phyloP scores from a whole-genome alignment of 2,797 vertebrate species.

The Lepidocolaptes lacrymiger region DNA sequence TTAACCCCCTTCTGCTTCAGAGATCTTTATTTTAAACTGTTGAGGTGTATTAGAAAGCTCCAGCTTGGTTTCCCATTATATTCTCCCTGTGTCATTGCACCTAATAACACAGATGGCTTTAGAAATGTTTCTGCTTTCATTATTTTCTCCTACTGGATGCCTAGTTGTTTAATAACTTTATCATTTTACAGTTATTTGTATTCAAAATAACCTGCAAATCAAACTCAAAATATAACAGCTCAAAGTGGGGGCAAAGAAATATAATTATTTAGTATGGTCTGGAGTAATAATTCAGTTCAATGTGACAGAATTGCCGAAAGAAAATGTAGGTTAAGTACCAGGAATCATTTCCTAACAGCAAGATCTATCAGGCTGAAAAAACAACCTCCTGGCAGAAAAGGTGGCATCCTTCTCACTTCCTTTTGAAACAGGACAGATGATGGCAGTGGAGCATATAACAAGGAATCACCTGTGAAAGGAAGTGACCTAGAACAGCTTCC shows the following conservation, averaged over 20 bases:
- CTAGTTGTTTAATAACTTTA: slow-evolving; percentile 54
- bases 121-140: slow-evolving; percentile 56
- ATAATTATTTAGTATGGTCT: slow-evolving; percentile 25
- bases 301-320: neutral
- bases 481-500: neutral
- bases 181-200: slow-evolving; percentile 50
- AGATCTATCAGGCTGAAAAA: neutral
- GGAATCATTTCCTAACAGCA: neutral
- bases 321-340: slow-evolving; percentile 42
- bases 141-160: slow-evolving; percentile 46
- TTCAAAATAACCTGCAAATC: slow-evolving; percentile 47
- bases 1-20: slow-evolving; percentile 54
- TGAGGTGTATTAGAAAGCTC: slow-evolving; percentile 53
- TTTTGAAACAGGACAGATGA: neutral
- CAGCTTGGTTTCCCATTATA: slow-evolving; percentile 56
- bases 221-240: slow-evolving; percentile 34
- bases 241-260: slow-evolving; percentile 9
- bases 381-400: neutral
- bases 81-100: slow-evolving; percentile 55
- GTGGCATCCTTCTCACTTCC: neutral
- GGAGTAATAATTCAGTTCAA: slow-evolving; percentile 13
- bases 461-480: neutral
- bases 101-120: slow-evolving; percentile 47
- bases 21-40: slow-evolving; percentile 55
- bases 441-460: neutral